Evolutionary conservation across 2,888 invertebrate genomes (phyloP), one percentile per base, ranked within the genome.

Genomic region (Morpho deidamia): DNA sequence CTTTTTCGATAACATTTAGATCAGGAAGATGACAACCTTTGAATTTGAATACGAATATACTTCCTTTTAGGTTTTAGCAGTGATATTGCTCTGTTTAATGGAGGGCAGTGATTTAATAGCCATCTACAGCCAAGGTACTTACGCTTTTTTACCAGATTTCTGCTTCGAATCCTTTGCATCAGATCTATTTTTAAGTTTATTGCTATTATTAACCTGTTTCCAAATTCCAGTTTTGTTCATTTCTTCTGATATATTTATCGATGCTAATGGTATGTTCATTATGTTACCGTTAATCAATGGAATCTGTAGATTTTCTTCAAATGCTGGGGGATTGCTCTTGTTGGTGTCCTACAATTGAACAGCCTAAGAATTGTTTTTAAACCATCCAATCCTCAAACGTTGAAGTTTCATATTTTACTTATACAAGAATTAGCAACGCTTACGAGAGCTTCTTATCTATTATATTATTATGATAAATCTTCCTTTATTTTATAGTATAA

Each of bases 221-320:
- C 98, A 99, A 71, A 98, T 95, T 35, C 97, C 95, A 33, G 96
- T 95, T 79, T 96, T 96, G 74, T 97, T 95, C 53, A 98, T 95
- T 81, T 98, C 98, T 78, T 98, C 97, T 7, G 97, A 95, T 73
- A 98, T 96, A 77, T 97, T 97, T 67, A 97, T 95, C 37, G 95
- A 94, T 37, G 95, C 91, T 61, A 96, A 81, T 1, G 96, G 96
- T 64, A 97, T 96, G 75, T 96, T 96, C 93, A 97, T 95, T 53
- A 97, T 94, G 77, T 96, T 96, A 49, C 97, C 97, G 78, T 96
- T 96, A 50, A 95, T 94, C 66, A 97, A 85, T 1, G 96, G 95
- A 67, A 97, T 96, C 76, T 97, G 96, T 53, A 98, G 91, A 74
- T 96, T 95, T 55, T 89, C 93, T 92, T 70, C 86, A 65, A 85